phyloP scores from a whole-genome alignment of 2,113 vertebrate species.

The Lamprologus speciosus region DNA sequence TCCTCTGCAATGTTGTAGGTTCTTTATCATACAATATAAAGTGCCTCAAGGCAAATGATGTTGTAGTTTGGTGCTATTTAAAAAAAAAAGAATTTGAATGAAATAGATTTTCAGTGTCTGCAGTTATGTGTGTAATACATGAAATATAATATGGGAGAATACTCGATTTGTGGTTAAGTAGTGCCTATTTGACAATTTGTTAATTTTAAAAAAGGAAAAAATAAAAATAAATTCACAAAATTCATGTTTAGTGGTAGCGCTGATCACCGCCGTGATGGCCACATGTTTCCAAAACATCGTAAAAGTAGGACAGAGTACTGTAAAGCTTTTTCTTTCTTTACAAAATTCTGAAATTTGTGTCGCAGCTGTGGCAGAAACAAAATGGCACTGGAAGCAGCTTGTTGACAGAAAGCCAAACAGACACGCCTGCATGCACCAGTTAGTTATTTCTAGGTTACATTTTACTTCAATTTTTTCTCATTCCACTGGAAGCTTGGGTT shows the following conservation, averaged over 20 bases:
- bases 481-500: not conserved
- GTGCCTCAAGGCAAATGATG: not conserved
- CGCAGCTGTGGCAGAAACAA: not conserved
- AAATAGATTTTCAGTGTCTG: not conserved
- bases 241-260: not conserved
- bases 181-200: not conserved
- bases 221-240: not conserved
- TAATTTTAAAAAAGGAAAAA: not conserved
- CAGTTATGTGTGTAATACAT: not conserved
- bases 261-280: not conserved
- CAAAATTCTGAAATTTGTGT: not conserved
- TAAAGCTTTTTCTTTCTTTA: not conserved
- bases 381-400: not conserved
- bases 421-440: not conserved
- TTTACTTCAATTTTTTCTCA: slow-evolving; percentile 16
- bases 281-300: not conserved
- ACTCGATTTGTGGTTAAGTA: not conserved
- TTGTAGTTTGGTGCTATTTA: not conserved
- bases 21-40: not conserved
- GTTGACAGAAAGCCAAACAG: not conserved
- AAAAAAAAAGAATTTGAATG: not conserved
- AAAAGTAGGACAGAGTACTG: not conserved
- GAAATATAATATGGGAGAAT: not conserved
- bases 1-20: not conserved
- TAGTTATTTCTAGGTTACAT: slow-evolving; percentile 23